Evolutionary conservation across 2,797 vertebrate species (phyloP).

Genomic region (Pangasius sanitwongsei): DNA sequence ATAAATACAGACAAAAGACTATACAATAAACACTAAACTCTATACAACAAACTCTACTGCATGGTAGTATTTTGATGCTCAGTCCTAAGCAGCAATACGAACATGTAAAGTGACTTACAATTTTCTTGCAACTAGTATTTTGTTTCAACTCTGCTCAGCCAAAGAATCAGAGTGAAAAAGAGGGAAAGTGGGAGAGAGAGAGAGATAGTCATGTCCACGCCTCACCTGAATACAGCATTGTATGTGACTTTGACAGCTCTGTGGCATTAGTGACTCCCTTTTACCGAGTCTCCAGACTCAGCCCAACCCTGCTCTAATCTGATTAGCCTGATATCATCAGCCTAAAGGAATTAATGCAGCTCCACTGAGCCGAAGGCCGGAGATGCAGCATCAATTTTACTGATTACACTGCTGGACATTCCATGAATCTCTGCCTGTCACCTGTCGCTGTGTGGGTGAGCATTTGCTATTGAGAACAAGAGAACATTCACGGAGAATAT

Average conservation of each 20-base stretch:
- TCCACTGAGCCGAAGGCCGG: constrained; percentile 54
- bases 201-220: constrained; percentile 12
- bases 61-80: not conserved
- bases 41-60: not conserved
- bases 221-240: constrained; percentile 32
- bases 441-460: not conserved
- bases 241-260: constrained; percentile 38
- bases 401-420: constrained; percentile 37
- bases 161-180: not conserved
- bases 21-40: not conserved
- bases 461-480: not conserved
- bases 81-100: not conserved
- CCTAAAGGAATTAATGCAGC: constrained; percentile 67
- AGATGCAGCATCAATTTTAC: constrained; percentile 33
- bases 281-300: constrained; percentile 61
- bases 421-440: constrained; percentile 21
- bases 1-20: not conserved
- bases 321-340: constrained; percentile 79
- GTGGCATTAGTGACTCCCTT: constrained; percentile 51
- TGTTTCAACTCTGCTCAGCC: not conserved
- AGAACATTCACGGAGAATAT: not conserved
- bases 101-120: not conserved
- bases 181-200: not conserved
- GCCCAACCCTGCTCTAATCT: constrained; percentile 65
- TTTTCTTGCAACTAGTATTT: not conserved